phyloP scores from a whole-genome alignment of 2,888 invertebrate species.

The Sclerodermus sp. region DNA sequence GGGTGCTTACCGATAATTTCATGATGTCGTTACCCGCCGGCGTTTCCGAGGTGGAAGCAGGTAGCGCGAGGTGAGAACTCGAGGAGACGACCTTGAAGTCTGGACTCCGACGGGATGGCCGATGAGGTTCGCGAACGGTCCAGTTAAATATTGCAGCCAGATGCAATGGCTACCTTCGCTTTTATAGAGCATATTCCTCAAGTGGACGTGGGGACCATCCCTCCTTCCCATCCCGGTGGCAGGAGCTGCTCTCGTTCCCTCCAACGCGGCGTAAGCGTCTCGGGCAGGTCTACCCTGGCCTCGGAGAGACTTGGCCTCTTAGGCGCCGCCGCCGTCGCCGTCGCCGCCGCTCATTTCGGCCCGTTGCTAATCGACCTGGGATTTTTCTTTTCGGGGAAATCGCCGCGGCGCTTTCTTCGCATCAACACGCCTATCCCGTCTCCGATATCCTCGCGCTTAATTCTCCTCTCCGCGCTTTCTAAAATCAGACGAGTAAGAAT shows the following conservation, averaged over 20 bases:
- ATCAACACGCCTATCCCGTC: background rate
- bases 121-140: conserved; percentile 26
- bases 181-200: conserved; percentile 48
- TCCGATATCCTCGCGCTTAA: background rate
- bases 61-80: too few relatives aligned
- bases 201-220: conserved; percentile 27
- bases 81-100: too few relatives aligned
- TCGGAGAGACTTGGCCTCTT: too few relatives aligned
- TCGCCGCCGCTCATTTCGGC: too few relatives aligned
- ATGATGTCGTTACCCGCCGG: too few relatives aligned
- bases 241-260: background rate
- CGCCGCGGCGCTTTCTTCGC: conserved; percentile 34
- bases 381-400: conserved; percentile 34
- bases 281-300: too few relatives aligned
- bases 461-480: conserved; percentile 20
- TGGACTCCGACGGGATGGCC: background rate
- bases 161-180: conserved; percentile 34
- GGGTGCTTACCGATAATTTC: too few relatives aligned
- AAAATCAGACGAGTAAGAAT: conserved; percentile 28
- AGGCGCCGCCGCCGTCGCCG: too few relatives aligned
- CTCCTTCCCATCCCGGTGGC: conserved; percentile 28
- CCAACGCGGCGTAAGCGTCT: too few relatives aligned
- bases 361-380: background rate
- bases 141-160: conserved; percentile 41
- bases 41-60: too few relatives aligned